Evolutionary conservation across 1,140 invertebrate genomes (phyloP).

Genomic region (Aphelinus certus): DNA sequence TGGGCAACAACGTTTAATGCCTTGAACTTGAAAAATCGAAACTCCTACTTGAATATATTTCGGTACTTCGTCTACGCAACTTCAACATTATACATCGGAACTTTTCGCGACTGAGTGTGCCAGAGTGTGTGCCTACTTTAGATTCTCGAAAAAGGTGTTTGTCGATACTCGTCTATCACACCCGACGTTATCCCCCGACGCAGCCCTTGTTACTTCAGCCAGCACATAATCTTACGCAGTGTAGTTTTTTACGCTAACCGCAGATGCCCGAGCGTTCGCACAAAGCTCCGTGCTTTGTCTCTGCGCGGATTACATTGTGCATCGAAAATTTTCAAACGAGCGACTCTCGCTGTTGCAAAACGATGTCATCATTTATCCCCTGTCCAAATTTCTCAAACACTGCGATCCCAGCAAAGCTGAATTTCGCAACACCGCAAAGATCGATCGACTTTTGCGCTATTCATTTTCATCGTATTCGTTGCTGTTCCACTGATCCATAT

Average conservation of each 20-base stretch:
- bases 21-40: no score
- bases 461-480: slow-evolving; percentile 10
- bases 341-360: neutral
- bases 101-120: neutral
- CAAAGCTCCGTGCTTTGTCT: neutral
- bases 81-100: neutral
- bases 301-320: slow-evolving; percentile 15
- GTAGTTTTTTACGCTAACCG: slow-evolving; percentile 42
- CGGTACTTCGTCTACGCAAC: no score
- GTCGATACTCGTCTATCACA: neutral
- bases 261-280: slow-evolving; percentile 26
- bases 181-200: slow-evolving; percentile 1
- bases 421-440: neutral
- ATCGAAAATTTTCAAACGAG: neutral
- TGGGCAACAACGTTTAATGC: no score
- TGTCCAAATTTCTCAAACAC: no score
- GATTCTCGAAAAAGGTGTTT: slow-evolving; percentile 2
- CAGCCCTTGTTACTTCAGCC: slow-evolving; percentile 47
- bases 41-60: no score
- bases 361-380: no score
- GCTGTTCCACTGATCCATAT: neutral
- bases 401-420: neutral
- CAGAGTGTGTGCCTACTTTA: neutral
- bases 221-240: slow-evolving; percentile 44
- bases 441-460: neutral